These are phyloP conservation scores for Megastigmus dorsalis DNA, from an alignment of 2,888 invertebrate species.

Conservation along the genomic window DNA sequence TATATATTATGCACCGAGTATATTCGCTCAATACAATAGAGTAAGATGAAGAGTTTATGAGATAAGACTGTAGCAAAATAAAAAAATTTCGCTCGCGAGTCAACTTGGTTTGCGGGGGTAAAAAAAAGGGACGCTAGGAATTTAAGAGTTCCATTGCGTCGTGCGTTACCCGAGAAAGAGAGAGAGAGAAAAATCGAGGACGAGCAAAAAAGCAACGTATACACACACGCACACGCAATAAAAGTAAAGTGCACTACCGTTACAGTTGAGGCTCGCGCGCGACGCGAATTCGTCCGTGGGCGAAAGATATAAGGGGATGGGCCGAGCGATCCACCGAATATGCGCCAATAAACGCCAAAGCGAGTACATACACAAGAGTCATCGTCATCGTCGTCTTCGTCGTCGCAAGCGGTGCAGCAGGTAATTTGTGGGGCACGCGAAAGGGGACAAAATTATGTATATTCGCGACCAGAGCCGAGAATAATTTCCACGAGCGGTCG, in stretches of 20 bases:
- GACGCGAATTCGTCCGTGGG: conserved; percentile 28
- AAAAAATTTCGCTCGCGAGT: no score
- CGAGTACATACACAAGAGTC: no score
- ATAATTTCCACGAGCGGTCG: conserved; percentile 66
- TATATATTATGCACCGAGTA: no score
- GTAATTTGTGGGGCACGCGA: conserved; percentile 50
- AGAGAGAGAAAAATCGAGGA: conserved; percentile 26
- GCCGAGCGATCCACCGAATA: background rate
- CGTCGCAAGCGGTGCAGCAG: conserved; percentile 39
- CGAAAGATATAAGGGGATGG: background rate
- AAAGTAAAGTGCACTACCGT: conserved; percentile 39
- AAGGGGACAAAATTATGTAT: conserved; percentile 60
- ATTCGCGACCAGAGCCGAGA: conserved; percentile 61
- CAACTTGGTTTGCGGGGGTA: no score
- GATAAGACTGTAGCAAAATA: no score
- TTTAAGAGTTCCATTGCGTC: conserved; percentile 16
- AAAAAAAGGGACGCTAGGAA: no score
- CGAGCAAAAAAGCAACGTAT: conserved; percentile 7
- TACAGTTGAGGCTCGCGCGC: conserved; percentile 12
- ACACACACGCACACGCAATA: background rate
- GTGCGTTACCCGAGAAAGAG: no score
- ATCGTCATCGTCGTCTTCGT: no score
- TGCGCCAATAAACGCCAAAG: conserved; percentile 23
- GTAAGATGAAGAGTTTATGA: no score
- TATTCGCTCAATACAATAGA: no score